These are phyloP conservation scores for Stenodema calcarata DNA, from an alignment of 2,888 invertebrate species.

Conservation along the genomic window DNA sequence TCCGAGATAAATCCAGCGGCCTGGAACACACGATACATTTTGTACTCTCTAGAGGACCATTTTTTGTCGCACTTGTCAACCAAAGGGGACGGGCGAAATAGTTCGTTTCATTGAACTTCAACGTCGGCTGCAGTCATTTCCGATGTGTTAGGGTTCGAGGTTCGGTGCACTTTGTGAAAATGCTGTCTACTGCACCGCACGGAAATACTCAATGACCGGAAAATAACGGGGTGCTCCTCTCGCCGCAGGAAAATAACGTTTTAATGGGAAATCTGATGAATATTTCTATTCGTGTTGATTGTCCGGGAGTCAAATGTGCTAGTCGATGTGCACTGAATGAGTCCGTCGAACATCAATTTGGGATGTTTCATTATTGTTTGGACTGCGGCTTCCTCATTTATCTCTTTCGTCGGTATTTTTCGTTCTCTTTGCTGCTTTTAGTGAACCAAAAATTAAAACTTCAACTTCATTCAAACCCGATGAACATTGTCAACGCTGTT, in stretches of 20 bases:
- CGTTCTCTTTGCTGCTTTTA: too few relatives aligned
- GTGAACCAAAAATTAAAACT: too few relatives aligned
- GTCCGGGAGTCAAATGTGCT: neutral
- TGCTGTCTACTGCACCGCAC: neutral
- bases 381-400: too few relatives aligned
- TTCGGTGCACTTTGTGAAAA: conserved; percentile 15
- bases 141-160: neutral
- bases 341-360: too few relatives aligned
- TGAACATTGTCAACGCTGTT: too few relatives aligned
- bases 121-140: conserved; percentile 14
- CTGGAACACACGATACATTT: neutral
- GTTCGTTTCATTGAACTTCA: neutral
- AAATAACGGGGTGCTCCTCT: neutral
- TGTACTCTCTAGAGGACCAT: neutral
- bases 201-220: conserved; percentile 11
- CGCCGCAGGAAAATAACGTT: neutral
- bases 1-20: neutral
- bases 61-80: neutral
- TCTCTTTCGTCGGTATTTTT: too few relatives aligned
- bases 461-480: too few relatives aligned
- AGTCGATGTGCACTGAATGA: neutral
- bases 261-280: neutral
- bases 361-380: too few relatives aligned
- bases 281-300: neutral
- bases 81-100: neutral